These are phyloP conservation scores for Triops longicaudatus DNA, from an alignment of 1,140 invertebrate genomes.

Conservation along the genomic window DNA sequence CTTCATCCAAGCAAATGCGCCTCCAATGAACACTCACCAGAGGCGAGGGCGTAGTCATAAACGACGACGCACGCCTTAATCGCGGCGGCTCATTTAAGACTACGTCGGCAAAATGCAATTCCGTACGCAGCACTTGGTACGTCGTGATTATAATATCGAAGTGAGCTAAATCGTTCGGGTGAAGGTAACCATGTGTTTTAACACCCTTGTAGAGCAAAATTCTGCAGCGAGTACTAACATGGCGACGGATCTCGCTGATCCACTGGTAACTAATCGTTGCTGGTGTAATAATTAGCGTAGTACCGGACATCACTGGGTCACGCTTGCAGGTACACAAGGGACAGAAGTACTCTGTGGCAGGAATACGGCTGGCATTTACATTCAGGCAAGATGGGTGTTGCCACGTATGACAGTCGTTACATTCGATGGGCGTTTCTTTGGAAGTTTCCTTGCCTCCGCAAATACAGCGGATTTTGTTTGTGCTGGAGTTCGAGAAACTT, in stretches of 20 bases:
- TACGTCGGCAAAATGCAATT: slow-evolving; percentile 51
- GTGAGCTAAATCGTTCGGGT: slow-evolving; percentile 51
- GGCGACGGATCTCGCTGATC: slow-evolving; percentile 61
- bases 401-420: slow-evolving; percentile 46
- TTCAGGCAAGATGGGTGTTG: slow-evolving; percentile 56
- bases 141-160: slow-evolving; percentile 68
- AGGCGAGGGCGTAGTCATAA: slow-evolving; percentile 51
- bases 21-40: slow-evolving; percentile 62
- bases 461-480: slow-evolving; percentile 33
- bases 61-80: slow-evolving; percentile 41
- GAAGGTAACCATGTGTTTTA: slow-evolving; percentile 46
- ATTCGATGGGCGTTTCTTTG: slow-evolving; percentile 38
- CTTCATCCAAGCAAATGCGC: slow-evolving; percentile 71
- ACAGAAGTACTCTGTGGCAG: slow-evolving; percentile 45
- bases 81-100: slow-evolving; percentile 40
- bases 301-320: slow-evolving; percentile 46
- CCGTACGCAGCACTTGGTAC: slow-evolving; percentile 53
- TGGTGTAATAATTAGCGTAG: slow-evolving; percentile 68
- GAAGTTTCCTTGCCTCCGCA: slow-evolving; percentile 37
- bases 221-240: slow-evolving; percentile 42
- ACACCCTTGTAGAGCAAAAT: slow-evolving; percentile 42
- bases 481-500: neutral
- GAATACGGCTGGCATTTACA: slow-evolving; percentile 40
- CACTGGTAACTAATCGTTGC: slow-evolving; percentile 59
- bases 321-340: slow-evolving; percentile 52